Evolutionary conservation across 2,797 vertebrate genomes (phyloP).

Genomic region (Masticophis lateralis): DNA sequence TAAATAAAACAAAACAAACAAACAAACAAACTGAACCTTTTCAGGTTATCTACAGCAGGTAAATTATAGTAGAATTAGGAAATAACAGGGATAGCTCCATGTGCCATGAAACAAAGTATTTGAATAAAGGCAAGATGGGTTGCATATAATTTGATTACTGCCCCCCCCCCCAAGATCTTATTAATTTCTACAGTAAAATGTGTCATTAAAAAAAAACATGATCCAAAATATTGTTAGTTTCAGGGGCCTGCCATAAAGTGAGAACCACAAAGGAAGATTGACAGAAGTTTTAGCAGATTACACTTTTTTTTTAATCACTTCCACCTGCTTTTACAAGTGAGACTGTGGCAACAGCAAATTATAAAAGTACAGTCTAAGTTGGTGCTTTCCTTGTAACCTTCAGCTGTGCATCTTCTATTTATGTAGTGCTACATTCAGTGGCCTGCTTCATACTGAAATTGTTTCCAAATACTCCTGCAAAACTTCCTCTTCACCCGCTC

Average conservation of each 20-base stretch:
- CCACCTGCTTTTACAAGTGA: constrained; percentile 33
- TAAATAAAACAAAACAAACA: too few relatives aligned
- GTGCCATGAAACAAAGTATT: not conserved
- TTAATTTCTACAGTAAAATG: not conserved
- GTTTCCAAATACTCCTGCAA: constrained; percentile 53
- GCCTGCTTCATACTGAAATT: constrained; percentile 52
- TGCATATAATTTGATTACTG: not conserved
- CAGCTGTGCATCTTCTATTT: constrained; percentile 59
- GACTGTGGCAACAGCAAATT: constrained; percentile 54
- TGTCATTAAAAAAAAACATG: not conserved
- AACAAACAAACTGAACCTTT: not conserved
- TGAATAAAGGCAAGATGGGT: not conserved
- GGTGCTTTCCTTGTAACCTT: constrained; percentile 12
- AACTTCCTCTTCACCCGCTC: constrained; percentile 23
- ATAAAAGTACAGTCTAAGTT: constrained; percentile 57
- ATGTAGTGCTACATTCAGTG: constrained; percentile 45
- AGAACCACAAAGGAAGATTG: not conserved
- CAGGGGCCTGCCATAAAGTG: not conserved
- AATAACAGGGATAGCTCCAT: not conserved
- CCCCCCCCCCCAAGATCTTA: not conserved
- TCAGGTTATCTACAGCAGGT: not conserved
- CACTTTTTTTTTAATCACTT: constrained; percentile 32
- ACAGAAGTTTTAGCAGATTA: constrained; percentile 32
- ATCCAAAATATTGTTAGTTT: not conserved
- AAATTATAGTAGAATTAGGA: not conserved